A percentile compares a stretch with the other conserved stretches of the same genome.
These are phyloP conservation scores for Pristionchus fissidentatus DNA, from an alignment of 2,888 invertebrate genomes.

Conservation along the genomic window DNA sequence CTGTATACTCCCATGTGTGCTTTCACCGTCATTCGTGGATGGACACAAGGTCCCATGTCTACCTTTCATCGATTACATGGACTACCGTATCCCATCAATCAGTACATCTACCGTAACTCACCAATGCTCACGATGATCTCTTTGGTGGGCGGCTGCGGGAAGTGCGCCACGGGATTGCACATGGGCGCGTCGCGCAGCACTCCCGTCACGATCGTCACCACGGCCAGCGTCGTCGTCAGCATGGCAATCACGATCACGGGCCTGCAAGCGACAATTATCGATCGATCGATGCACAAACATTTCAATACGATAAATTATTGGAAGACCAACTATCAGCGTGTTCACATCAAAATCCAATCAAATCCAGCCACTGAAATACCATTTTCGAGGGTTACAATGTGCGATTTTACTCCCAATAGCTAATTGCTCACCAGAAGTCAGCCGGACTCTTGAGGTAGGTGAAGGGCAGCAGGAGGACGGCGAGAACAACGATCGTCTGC, in stretches of 20 bases:
- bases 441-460: constrained; percentile 73
- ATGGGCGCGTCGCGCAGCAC: constrained; percentile 56
- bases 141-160: constrained; percentile 53
- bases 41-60: background rate
- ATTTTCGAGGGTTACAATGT: background rate
- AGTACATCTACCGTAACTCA: background rate
- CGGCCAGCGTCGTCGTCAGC: constrained; percentile 73
- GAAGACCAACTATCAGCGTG: no score
- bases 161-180: constrained; percentile 59
- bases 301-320: no score
- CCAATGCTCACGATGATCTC: constrained; percentile 59
- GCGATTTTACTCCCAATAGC: background rate
- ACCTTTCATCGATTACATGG: background rate
- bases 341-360: background rate
- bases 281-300: background rate
- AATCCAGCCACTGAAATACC: background rate
- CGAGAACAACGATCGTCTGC: constrained; percentile 63
- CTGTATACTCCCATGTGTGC: no score
- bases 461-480: constrained; percentile 68
- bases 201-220: constrained; percentile 68
- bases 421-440: constrained; percentile 69
- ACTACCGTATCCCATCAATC: background rate
- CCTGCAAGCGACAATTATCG: constrained; percentile 55
- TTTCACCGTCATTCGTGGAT: background rate
- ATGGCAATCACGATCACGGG: constrained; percentile 73